Evolutionary conservation across 2,113 vertebrate genomes (phyloP).

Genomic region (Phalacrocorax pelagicus): DNA sequence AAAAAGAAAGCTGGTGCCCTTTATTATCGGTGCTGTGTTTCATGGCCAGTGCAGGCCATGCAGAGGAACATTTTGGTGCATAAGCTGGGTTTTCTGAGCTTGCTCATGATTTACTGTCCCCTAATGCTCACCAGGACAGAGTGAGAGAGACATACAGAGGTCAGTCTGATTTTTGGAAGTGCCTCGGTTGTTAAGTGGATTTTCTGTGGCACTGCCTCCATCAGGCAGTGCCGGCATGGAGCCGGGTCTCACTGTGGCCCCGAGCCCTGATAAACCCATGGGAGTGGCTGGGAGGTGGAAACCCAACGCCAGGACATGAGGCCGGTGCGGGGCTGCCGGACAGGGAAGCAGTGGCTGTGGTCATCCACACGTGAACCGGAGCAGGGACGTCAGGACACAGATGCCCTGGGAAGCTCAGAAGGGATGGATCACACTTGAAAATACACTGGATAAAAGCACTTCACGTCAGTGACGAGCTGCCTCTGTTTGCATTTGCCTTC

Average conservation of each 20-base stretch:
- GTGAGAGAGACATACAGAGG: fast-evolving
- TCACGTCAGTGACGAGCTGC: background rate
- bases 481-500: background rate
- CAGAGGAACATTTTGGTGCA: background rate
- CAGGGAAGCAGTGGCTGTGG: background rate
- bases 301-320: fast-evolving
- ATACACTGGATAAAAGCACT: background rate
- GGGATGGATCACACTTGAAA: background rate
- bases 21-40: background rate
- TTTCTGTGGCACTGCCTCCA: background rate
- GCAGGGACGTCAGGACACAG: background rate
- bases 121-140: fast-evolving
- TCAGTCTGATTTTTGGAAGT: background rate
- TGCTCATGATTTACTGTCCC: background rate
- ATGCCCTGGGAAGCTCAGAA: background rate
- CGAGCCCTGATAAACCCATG: fast-evolving
- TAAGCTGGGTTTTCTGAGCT: background rate
- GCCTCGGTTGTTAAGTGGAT: background rate
- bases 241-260: background rate
- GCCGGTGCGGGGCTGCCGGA: fast-evolving
- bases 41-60: fast-evolving
- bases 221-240: fast-evolving
- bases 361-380: fast-evolving
- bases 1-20: background rate
- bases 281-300: background rate